A percentile compares a stretch with the other conserved stretches of the same genome.
phyloP scores from a whole-genome alignment of 1,140 invertebrate species.

The Liolophura sinensis region DNA sequence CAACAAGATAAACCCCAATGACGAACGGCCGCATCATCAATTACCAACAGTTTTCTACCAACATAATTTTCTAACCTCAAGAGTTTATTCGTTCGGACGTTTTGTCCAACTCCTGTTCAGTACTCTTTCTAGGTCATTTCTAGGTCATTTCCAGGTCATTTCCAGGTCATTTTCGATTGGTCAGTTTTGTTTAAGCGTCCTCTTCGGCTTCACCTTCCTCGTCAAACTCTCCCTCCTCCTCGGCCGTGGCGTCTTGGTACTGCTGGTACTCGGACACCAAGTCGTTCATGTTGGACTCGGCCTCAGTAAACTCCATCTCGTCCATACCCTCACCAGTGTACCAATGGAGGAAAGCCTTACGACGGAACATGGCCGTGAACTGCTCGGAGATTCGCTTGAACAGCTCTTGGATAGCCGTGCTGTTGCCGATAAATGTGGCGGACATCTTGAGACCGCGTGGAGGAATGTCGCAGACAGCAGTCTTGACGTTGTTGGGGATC shows the following conservation, averaged over 20 bases:
- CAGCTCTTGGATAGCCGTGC: slow-evolving; percentile 76
- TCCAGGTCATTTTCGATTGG: not conserved
- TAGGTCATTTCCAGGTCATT: too few species aligned
- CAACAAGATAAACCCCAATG: too few species aligned
- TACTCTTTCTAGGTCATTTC: too few species aligned
- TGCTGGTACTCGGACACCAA: slow-evolving; percentile 79
- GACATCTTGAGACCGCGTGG: slow-evolving; percentile 65
- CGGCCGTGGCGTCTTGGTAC: slow-evolving; percentile 38
- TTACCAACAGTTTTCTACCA: too few species aligned
- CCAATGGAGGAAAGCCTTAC: slow-evolving; percentile 77
- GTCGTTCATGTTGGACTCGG: slow-evolving; percentile 77
- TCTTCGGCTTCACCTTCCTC: slow-evolving; percentile 75
- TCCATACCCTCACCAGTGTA: slow-evolving; percentile 82
- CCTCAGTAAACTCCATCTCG: slow-evolving; percentile 76
- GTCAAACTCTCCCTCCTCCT: slow-evolving; percentile 34
- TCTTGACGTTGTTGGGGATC: slow-evolving; percentile 71
- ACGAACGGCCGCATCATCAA: too few species aligned
- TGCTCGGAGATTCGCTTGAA: slow-evolving; percentile 76
- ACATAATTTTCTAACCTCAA: too few species aligned
- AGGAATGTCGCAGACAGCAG: slow-evolving; percentile 69
- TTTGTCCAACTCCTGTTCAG: too few species aligned
- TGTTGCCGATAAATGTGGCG: slow-evolving; percentile 62
- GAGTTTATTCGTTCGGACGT: too few species aligned
- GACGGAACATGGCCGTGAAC: slow-evolving; percentile 72
- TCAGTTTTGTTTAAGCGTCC: slow-evolving; percentile 6